Percentiles rank a stretch among this genome's conserved stretches.
phyloP scores from a whole-genome alignment of 92 coral and sea anemone genomes.

The Umimayanthus chanpuru region DNA sequence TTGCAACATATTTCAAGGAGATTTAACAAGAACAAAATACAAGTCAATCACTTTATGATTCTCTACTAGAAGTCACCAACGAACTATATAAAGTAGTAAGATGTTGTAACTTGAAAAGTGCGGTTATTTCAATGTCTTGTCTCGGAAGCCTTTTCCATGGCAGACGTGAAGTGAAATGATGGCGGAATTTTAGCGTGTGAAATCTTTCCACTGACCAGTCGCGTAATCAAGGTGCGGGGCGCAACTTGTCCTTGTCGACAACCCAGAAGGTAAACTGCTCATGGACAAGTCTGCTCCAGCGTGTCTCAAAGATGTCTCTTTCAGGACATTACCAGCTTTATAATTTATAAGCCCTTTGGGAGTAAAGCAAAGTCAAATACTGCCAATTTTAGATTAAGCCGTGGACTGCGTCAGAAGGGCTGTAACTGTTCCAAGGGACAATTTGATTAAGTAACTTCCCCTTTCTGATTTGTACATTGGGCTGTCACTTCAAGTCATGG shows the following conservation, averaged over 20 bases:
- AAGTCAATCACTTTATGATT: neutral
- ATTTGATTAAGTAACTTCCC: neutral
- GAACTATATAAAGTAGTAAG: neutral
- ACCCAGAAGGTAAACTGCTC: neutral
- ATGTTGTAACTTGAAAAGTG: neutral
- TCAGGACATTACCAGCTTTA: neutral
- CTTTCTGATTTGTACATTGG: neutral
- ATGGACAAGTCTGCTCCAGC: neutral
- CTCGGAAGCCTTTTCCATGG: neutral
- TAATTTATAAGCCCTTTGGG: constrained; percentile 6
- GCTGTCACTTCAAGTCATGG: constrained; percentile 7
- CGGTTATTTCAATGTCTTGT: neutral
- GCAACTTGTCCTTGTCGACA: neutral
- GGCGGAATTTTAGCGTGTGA: constrained; percentile 1
- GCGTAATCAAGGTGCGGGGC: neutral
- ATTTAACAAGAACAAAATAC: constrained; percentile 6
- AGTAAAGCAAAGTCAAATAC: neutral
- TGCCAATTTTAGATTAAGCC: neutral
- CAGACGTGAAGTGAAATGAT: neutral
- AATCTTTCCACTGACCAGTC: neutral
- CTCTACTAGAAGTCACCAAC: neutral
- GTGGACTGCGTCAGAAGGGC: neutral
- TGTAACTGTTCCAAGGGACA: neutral
- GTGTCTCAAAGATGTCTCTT: neutral
- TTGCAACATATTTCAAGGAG: constrained; percentile 12